These are phyloP conservation scores for Patella ulyssiponensis DNA, from an alignment of 2,888 invertebrate genomes.

Conservation along the genomic window DNA sequence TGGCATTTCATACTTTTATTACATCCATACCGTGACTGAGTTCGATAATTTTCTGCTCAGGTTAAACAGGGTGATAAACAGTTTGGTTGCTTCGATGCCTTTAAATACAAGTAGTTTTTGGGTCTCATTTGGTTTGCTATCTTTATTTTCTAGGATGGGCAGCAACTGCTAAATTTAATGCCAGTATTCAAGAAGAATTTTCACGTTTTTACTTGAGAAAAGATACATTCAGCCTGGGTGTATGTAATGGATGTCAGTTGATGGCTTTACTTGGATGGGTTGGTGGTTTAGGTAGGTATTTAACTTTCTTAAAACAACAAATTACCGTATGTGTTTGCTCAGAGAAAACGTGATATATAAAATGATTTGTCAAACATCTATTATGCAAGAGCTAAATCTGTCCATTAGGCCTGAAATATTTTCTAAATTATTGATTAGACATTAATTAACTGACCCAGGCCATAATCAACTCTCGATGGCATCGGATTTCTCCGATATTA, in stretches of 20 bases:
- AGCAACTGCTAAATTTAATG: slow-evolving; percentile 88
- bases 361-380: too few species aligned
- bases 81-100: neutral
- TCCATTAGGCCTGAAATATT: too few species aligned
- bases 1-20: too few species aligned
- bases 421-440: too few species aligned
- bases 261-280: slow-evolving; percentile 96
- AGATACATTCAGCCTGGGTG: slow-evolving; percentile 94
- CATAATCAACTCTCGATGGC: too few species aligned
- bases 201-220: slow-evolving; percentile 79
- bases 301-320: neutral
- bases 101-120: neutral
- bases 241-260: slow-evolving; percentile 98
- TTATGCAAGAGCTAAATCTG: too few species aligned
- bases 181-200: slow-evolving; percentile 83
- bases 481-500: too few species aligned
- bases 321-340: too few species aligned
- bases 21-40: too few species aligned
- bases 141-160: slow-evolving; percentile 84
- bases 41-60: neutral
- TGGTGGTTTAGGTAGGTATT: slow-evolving; percentile 60
- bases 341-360: neutral
- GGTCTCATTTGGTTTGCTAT: neutral
- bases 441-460: too few species aligned
- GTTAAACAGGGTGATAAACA: neutral